Evolutionary conservation across 2,888 invertebrate species (phyloP), one percentile per base, ranked within the genome.

Genomic region (Rapana venosa): DNA sequence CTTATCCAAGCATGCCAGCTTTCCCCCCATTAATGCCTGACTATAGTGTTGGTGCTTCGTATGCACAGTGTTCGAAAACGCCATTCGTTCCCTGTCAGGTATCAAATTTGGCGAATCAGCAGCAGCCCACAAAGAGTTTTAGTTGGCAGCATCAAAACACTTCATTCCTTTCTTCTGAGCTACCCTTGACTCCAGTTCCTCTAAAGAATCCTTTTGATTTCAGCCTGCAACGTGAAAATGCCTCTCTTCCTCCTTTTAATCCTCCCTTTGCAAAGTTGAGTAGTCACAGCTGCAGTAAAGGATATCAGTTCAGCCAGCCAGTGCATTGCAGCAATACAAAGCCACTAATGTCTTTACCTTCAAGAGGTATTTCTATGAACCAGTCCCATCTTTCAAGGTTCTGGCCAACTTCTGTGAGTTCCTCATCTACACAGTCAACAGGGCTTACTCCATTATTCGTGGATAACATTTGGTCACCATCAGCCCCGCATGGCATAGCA

Each of bases 141-240:
- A 61, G 61, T 22, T 61, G 15, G 61, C 61, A 61, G 61, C 61
- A 61, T 61, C 61, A 15, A 61, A 61, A 22, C 22, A 13, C 6
- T 61, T 22, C 22, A 20, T 22, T 61, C 15, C 61, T 22, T 20
- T 15, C 61, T 61, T 22, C 61, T 4, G 17, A 61, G 61, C 74
- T n/a, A 13, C n/a, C 74, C 74, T 74, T 74, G 74, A n/a, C 74
- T 74, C n/a, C 74, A 74, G 74, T 74, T 32, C 35, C 77, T 79
- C 35, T 32, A 15, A 32, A 13, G 32, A 32, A 32, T 32, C 26
- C 77, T 79, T 5, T 0, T 32, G 77, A 32, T 32, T 20, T 6
- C 77, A 20, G 4, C 32, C 11, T 79, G 15, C 32, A 79, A 32
- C 77, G 77, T 17, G 35, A 79, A 26, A 79, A 32, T 8, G 13